Evolutionary conservation across 2,888 invertebrate species (phyloP).

Genomic region (Sminthurinus aureus): DNA sequence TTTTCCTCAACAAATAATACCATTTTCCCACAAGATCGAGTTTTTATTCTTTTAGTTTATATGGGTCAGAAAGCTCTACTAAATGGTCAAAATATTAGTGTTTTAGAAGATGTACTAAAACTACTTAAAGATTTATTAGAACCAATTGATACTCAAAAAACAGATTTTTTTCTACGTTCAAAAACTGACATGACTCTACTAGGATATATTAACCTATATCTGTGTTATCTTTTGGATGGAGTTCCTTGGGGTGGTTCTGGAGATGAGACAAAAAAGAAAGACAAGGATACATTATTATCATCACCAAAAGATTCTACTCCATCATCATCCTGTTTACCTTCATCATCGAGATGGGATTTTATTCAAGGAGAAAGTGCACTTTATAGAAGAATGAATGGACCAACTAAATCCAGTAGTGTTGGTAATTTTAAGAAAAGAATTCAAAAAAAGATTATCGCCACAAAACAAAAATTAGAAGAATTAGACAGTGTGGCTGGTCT

Average conservation of each 20-base stretch:
- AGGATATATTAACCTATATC: conserved; percentile 78
- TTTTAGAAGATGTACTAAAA: conserved; percentile 62
- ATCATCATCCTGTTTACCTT: conserved; percentile 44
- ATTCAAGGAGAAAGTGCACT: conserved; percentile 75
- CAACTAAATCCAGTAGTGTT: conserved; percentile 45
- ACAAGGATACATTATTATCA: conserved; percentile 10
- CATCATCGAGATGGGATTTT: conserved; percentile 83
- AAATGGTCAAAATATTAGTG: conserved; percentile 66
- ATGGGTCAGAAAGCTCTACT: conserved; percentile 82
- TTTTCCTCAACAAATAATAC: conserved; percentile 77
- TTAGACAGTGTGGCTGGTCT: conserved; percentile 57
- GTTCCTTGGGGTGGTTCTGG: conserved; percentile 44
- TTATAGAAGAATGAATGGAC: conserved; percentile 47
- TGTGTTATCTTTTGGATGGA: conserved; percentile 75
- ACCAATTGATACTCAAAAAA: conserved; percentile 55
- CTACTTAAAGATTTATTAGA: conserved; percentile 60
- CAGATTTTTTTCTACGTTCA: conserved; percentile 62
- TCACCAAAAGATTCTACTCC: conserved; percentile 39
- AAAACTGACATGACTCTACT: conserved; percentile 73
- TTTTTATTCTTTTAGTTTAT: conserved; percentile 85
- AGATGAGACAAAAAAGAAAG: conserved; percentile 8
- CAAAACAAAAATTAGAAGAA: conserved; percentile 59
- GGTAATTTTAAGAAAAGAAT: conserved; percentile 55
- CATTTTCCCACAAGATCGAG: conserved; percentile 85
- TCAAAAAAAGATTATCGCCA: conserved; percentile 58